phyloP scores from a whole-genome alignment of 2,113 vertebrate genomes.

The Ceyx melanurus region DNA sequence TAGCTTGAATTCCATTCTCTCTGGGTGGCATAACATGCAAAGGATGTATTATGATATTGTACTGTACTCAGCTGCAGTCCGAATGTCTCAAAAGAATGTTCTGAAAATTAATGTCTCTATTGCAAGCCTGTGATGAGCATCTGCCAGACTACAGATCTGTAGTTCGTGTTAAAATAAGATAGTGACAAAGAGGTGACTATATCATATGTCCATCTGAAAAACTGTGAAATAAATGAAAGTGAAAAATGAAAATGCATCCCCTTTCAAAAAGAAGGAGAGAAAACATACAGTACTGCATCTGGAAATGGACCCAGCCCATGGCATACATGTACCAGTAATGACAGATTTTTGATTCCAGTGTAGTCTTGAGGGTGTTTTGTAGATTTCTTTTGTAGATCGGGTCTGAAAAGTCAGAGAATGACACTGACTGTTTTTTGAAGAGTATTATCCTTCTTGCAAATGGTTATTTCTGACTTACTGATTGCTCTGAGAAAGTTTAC shows the following conservation, averaged over 20 bases:
- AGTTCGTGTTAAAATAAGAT: neutral
- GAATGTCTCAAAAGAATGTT: neutral
- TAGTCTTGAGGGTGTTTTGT: neutral
- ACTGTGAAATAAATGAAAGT: neutral
- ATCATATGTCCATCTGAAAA: neutral
- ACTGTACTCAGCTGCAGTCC: neutral
- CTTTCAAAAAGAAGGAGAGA: neutral
- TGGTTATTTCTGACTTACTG: neutral
- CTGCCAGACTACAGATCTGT: neutral
- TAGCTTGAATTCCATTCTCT: neutral
- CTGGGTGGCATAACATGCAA: neutral
- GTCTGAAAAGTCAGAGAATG: neutral
- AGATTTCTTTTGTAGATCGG: neutral
- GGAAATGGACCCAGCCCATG: neutral
- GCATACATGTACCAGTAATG: fast-evolving
- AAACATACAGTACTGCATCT: neutral
- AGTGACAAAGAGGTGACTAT: neutral
- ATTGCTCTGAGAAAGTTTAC: neutral
- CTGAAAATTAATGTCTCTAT: neutral
- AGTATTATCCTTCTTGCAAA: neutral
- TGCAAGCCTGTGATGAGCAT: neutral
- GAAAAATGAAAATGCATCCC: neutral
- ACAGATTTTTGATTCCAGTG: neutral
- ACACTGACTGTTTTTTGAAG: neutral
- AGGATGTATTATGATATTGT: neutral